Conservation (phyloP, 2,113 vertebrate species). For the Cinclus cinclus region DNA sequence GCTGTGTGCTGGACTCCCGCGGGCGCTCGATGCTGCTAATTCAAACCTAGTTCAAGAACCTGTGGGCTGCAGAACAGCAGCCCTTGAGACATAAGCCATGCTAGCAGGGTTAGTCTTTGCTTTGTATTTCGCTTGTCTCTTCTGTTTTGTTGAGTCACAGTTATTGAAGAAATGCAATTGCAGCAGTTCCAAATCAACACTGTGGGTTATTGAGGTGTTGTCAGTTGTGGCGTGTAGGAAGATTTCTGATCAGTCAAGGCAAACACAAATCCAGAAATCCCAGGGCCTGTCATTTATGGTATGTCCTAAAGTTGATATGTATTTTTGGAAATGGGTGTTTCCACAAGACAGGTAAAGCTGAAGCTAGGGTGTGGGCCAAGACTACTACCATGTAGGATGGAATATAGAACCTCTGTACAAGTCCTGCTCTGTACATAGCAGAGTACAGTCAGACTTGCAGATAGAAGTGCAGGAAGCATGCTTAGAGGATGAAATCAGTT, state of each 20-base stretch:
- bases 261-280: not conserved
- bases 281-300: accelerated
- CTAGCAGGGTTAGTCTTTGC: not conserved
- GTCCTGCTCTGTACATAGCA: not conserved
- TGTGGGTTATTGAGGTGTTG: not conserved
- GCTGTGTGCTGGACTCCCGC: accelerated
- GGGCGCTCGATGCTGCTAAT: accelerated
- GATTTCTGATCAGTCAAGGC: not conserved
- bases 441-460: not conserved
- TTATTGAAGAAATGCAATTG: not conserved
- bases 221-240: not conserved
- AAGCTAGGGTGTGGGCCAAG: accelerated
- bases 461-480: not conserved
- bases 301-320: not conserved
- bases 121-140: not conserved
- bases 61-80: not conserved
- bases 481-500: not conserved
- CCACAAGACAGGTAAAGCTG: not conserved
- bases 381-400: too few species aligned
- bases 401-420: not conserved
- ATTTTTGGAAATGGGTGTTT: not conserved
- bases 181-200: not conserved
- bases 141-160: not conserved
- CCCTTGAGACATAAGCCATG: accelerated
- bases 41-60: not conserved